phyloP scores from a whole-genome alignment of 2,113 vertebrate genomes.

The Triplophysa siluroides region DNA sequence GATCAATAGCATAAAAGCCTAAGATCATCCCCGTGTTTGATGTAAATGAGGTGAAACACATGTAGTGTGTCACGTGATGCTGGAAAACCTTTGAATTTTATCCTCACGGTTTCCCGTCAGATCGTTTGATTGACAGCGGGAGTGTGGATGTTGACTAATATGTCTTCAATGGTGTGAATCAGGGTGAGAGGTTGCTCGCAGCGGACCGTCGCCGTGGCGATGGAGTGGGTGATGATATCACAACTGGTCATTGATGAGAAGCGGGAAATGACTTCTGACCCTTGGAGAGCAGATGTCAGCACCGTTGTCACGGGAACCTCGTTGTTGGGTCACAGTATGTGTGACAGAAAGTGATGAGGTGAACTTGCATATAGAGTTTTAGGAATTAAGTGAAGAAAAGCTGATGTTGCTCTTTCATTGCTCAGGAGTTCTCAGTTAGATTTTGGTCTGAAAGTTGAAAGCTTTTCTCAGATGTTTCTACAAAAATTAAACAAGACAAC shows the following conservation, averaged over 20 bases:
- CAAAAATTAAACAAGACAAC: background rate
- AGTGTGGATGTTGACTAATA: background rate
- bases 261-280: constrained; percentile 57
- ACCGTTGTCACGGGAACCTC: constrained; percentile 58
- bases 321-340: background rate
- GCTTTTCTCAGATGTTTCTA: background rate
- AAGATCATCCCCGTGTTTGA: too few relatives aligned
- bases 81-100: background rate
- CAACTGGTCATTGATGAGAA: constrained; percentile 50
- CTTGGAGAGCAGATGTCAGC: constrained; percentile 58
- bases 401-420: too few relatives aligned
- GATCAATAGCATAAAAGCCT: too few relatives aligned
- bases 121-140: background rate
- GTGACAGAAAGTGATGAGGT: constrained; percentile 2
- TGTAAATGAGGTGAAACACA: too few relatives aligned
- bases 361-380: constrained; percentile 16
- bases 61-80: too few relatives aligned
- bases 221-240: constrained; percentile 57
- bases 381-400: background rate
- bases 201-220: constrained; percentile 8
- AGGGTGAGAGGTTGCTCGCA: constrained; percentile 29
- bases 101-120: background rate
- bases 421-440: too few relatives aligned
- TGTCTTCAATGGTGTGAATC: constrained; percentile 24
- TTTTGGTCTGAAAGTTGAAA: background rate